Conservation (phyloP, 2,797 vertebrate species). For the Crypturellus tataupa region DNA sequence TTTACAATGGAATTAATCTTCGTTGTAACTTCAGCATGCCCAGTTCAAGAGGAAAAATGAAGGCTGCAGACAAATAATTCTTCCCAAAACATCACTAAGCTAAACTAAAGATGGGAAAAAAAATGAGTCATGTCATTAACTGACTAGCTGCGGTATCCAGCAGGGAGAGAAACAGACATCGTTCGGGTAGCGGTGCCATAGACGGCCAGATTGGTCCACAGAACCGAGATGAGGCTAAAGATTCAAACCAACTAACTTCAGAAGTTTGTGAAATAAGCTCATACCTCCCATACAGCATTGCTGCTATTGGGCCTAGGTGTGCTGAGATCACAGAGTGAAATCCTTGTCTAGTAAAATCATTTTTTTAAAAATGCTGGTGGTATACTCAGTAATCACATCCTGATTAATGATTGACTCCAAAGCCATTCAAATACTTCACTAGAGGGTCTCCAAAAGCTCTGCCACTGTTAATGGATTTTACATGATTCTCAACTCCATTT, state of each 20-base stretch:
- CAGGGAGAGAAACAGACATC: not conserved
- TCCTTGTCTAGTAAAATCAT: not conserved
- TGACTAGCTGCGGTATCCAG: not conserved
- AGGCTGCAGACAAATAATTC: not conserved
- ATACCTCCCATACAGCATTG: fast-evolving
- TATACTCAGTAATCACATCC: not conserved
- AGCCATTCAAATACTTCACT: not conserved
- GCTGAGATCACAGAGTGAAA: not conserved
- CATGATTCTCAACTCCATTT: not conserved
- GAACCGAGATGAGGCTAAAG: not conserved
- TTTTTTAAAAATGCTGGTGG: not conserved
- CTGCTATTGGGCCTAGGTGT: not conserved
- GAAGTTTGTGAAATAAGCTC: not conserved
- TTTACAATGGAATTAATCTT: not conserved
- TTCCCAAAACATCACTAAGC: not conserved
- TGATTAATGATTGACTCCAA: not conserved
- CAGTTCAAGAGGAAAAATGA: not conserved
- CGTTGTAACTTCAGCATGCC: not conserved
- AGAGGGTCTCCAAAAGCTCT: not conserved
- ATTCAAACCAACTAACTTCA: not conserved
- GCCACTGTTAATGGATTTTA: not conserved
- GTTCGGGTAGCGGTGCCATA: not conserved
- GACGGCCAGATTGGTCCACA: not conserved
- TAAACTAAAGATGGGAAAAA: not conserved
- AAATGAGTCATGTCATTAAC: not conserved